These are phyloP conservation scores for Pantherophis alleghaniensis DNA, from an alignment of 2,797 vertebrate species.

Conservation along the genomic window DNA sequence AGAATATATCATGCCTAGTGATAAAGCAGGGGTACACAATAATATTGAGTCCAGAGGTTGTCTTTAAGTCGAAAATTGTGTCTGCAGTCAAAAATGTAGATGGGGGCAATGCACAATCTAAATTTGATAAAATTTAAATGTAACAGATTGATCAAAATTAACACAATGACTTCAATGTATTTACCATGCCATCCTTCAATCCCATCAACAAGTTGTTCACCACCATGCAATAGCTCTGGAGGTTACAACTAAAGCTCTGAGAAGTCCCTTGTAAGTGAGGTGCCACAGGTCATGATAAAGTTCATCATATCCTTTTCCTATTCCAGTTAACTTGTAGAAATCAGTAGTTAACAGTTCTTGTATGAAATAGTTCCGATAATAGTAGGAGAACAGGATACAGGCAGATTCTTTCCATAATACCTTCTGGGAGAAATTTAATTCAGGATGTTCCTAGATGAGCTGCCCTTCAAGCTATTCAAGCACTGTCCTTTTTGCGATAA, in stretches of 20 bases:
- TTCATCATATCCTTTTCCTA: background rate
- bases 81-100: background rate
- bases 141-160: background rate
- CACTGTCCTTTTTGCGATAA: background rate
- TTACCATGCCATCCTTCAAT: background rate
- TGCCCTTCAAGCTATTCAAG: background rate
- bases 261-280: background rate
- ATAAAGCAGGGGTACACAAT: background rate
- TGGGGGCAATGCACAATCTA: background rate
- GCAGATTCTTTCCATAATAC: background rate
- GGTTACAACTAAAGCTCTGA: background rate
- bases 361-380: background rate
- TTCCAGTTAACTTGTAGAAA: background rate
- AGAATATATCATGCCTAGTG: no score
- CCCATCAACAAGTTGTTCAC: background rate
- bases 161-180: background rate
- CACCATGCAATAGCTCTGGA: background rate
- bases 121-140: background rate
- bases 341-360: no score
- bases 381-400: accelerated
- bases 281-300: background rate
- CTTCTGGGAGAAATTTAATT: background rate
- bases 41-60: background rate
- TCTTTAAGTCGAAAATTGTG: background rate
- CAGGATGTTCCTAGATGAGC: background rate